phyloP scores from a whole-genome alignment of 2,888 invertebrate genomes.

The Scaeva pyrastri region DNA sequence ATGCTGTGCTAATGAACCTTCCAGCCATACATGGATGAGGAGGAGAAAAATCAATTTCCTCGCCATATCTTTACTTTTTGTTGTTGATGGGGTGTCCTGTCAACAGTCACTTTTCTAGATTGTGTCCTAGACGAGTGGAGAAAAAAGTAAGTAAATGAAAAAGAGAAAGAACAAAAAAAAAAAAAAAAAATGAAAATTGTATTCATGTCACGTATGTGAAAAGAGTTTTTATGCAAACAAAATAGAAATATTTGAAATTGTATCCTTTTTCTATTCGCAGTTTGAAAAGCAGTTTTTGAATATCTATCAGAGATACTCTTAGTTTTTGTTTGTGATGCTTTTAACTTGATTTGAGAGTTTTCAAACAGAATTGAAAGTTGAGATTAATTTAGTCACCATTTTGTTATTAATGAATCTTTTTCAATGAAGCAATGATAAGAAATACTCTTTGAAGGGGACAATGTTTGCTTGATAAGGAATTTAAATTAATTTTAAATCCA shows the following conservation, averaged over 20 bases:
- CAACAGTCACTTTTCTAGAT: conserved; percentile 50
- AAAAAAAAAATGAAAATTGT: conserved; percentile 19
- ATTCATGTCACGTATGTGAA: conserved; percentile 36
- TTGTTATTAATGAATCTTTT: background rate
- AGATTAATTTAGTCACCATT: background rate
- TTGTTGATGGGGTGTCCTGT: conserved; percentile 25
- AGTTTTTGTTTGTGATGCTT: background rate
- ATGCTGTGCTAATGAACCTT: conserved; percentile 74
- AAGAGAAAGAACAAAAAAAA: conserved; percentile 11
- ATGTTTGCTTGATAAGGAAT: no score
- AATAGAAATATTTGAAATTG: conserved; percentile 7
- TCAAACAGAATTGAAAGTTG: background rate
- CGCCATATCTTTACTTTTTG: conserved; percentile 60
- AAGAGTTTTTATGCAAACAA: background rate
- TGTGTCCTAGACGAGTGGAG: conserved; percentile 26
- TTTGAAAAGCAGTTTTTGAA: background rate
- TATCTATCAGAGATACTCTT: background rate
- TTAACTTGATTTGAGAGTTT: conserved; percentile 20
- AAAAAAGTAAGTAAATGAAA: background rate
- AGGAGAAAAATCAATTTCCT: conserved; percentile 75
- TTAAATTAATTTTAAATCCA: no score
- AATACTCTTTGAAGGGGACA: no score
- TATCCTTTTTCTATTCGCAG: background rate
- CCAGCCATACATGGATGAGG: conserved; percentile 63
- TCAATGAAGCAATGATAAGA: no score